phyloP scores from a whole-genome alignment of 2,113 vertebrate species.

The Aviceda subcristata region DNA sequence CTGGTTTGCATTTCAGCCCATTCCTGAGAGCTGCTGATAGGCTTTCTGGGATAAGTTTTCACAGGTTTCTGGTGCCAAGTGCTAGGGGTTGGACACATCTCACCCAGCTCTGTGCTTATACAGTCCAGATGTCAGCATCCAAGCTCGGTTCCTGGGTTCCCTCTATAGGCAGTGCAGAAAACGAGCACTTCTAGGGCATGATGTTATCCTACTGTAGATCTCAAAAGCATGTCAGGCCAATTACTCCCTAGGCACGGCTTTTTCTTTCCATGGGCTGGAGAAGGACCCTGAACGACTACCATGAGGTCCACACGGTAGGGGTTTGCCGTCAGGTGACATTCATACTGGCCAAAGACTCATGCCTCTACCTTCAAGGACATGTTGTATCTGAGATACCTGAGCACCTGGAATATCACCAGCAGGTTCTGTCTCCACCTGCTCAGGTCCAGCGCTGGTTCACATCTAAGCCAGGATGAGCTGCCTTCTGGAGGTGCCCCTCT shows the following conservation, averaged over 20 bases:
- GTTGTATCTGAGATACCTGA: neutral
- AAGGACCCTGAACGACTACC: neutral
- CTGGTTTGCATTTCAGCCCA: neutral
- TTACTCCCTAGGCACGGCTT: neutral
- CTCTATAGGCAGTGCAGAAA: neutral
- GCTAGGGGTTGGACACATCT: neutral
- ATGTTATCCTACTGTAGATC: neutral
- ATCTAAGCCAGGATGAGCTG: neutral
- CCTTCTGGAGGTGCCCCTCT: neutral
- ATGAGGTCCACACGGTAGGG: neutral
- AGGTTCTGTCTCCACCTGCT: neutral
- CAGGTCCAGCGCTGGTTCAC: neutral
- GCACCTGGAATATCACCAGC: neutral
- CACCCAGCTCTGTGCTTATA: neutral
- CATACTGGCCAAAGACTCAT: neutral
- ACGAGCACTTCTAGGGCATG: neutral
- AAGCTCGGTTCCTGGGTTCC: neutral
- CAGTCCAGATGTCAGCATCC: neutral
- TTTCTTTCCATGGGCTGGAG: neutral
- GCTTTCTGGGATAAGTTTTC: slow-evolving; percentile 9
- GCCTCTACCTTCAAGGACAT: neutral
- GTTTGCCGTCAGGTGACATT: neutral
- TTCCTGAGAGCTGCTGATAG: slow-evolving; percentile 5
- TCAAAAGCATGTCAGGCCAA: neutral
- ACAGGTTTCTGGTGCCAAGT: neutral